A percentile compares a stretch with the other conserved stretches of the same genome.
Conservation (phyloP, 2,888 invertebrate species). For the Tipula lateralis region DNA sequence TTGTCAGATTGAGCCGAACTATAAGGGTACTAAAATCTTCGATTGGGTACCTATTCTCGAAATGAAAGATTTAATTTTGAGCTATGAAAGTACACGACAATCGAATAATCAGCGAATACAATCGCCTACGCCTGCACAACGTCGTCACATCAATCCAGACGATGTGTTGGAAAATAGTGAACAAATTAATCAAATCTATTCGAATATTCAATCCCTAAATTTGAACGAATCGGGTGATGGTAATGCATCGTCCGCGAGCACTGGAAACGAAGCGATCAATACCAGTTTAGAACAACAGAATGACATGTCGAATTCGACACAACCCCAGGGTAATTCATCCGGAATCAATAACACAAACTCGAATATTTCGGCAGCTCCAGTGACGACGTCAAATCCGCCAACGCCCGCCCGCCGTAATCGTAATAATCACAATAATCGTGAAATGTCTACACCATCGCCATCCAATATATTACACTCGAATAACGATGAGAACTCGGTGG, state of each 20-base stretch:
- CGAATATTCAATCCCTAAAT: conserved; percentile 35
- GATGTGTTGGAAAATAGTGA: conserved; percentile 28
- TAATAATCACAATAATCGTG: conserved; percentile 33
- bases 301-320: conserved; percentile 14
- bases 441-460: conserved; percentile 33
- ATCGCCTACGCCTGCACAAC: conserved; percentile 28
- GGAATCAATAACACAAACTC: not conserved
- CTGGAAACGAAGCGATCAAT: not conserved
- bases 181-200: conserved; percentile 31
- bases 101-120: not conserved
- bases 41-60: conserved; percentile 58
- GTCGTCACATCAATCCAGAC: not conserved
- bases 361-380: not conserved
- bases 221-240: conserved; percentile 34
- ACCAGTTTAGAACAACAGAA: not conserved
- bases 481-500: conserved; percentile 32
- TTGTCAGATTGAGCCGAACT: conserved; percentile 58
- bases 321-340: not conserved
- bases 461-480: conserved; percentile 31
- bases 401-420: conserved; percentile 35
- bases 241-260: conserved; percentile 31
- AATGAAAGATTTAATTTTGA: conserved; percentile 45
- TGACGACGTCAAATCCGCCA: conserved; percentile 34
- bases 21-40: conserved; percentile 65
- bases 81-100: conserved; percentile 39